A percentile compares a stretch with the other conserved stretches of the same genome.
These are phyloP conservation scores for Acanthornis magna DNA, from an alignment of 2,797 vertebrate species.

Conservation along the genomic window DNA sequence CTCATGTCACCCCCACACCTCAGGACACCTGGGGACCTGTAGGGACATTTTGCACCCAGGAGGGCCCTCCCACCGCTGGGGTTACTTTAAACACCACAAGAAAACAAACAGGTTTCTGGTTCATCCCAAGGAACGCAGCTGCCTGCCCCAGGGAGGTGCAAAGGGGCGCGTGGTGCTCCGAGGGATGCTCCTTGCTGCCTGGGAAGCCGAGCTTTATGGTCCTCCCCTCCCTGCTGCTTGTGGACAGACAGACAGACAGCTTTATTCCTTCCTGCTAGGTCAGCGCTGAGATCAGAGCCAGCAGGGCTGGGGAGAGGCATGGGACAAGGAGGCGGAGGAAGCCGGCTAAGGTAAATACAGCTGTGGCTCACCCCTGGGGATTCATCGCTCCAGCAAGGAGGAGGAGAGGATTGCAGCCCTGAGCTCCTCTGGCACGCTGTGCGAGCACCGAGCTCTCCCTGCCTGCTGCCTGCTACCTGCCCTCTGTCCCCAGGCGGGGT, in stretches of 20 bases:
- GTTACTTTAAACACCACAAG: not conserved
- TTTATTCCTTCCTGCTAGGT: not conserved
- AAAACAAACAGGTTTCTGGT: not conserved
- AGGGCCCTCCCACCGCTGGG: not conserved
- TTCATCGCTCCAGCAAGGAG: accelerated
- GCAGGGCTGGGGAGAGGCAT: not conserved
- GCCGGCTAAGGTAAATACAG: not conserved
- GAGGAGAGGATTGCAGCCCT: not conserved
- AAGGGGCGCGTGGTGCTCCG: accelerated
- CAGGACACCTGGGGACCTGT: accelerated
- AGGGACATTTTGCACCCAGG: not conserved
- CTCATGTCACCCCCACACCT: not conserved
- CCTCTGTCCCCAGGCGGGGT: not conserved
- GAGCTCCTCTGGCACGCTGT: accelerated
- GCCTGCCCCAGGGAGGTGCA: not conserved
- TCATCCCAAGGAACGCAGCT: not conserved
- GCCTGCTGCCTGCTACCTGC: not conserved
- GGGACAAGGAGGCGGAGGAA: not conserved
- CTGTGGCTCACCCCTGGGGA: not conserved
- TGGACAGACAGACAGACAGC: not conserved
- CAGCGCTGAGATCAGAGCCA: not conserved
- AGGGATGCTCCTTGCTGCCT: not conserved
- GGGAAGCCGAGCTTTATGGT: not conserved
- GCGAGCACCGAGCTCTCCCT: not conserved
- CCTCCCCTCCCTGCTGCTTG: not conserved